Base-by-base conservation (phyloP, 2,888 invertebrate species). In the Dolichomitus sp. region DNA sequence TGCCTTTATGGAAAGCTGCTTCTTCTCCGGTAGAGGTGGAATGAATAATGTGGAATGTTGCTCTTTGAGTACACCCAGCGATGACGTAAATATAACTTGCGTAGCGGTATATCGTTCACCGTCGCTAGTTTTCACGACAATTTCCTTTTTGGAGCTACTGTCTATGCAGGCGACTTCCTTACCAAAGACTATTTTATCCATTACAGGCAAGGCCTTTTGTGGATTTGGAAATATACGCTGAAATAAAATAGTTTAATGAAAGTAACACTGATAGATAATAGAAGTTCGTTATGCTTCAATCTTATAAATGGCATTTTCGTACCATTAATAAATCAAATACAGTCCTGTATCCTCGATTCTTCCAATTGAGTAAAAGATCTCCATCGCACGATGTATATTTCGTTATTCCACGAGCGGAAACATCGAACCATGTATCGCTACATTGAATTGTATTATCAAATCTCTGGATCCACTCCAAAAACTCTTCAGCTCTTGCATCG, bases 381-480 rank as follows among this genome's bases (percentile, higher is more conserved):
- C 98, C 98, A 9, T 96, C 96, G 90, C 97, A 97, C 0, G 94
- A 93, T 95, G 95, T 94, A 89, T 96, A 96, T 84, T 96, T 95
- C 1, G 94, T 92, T 50, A 96, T 94, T 0, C 96, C 96, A 80
- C 94, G 94, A 0, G 96, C 94, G 0, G 97, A 97, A 63, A 97
- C 95, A 54, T 96, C 94, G 94, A 95, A 94, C 95, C 97, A 94
- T 91, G 95, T 91, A 94, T 95, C 95, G 85, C 96, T 94, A 72
- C 96, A 95, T 93, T 97, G 95, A 90, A 95, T 90, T 6, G 93
- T 93, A 85, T 94, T 94, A 83, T 94, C 93, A 84, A 93, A 93
- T 81, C 91, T 95, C 83, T 95, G 95, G 83, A 95, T 95, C 94
- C 95, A 96, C 78, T 96, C 95, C 1, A 96, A 90, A 86, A 96